Evolutionary conservation across 2,888 invertebrate species (phyloP).

Genomic region (Drosophila anomalipes): DNA sequence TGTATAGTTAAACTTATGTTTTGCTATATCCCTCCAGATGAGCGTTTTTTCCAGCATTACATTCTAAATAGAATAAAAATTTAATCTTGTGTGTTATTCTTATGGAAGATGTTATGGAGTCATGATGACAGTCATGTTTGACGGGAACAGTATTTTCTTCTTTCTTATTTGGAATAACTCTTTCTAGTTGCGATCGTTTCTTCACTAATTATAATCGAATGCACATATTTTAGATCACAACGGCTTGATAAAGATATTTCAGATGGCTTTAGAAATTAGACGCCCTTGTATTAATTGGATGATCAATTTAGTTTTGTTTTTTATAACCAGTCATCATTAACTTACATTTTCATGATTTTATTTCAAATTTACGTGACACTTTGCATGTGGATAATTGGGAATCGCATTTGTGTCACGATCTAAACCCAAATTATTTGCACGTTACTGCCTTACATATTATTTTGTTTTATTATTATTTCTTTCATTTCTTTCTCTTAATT

Average conservation of each 20-base stretch:
- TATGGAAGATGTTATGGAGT: neutral
- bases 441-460: slow-evolving; percentile 17
- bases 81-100: too few species aligned
- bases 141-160: neutral
- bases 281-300: slow-evolving; percentile 3
- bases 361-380: slow-evolving; percentile 45
- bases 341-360: slow-evolving; percentile 27
- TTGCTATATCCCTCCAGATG: neutral
- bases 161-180: neutral
- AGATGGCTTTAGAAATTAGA: neutral
- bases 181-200: neutral
- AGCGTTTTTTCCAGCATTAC: neutral
- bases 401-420: slow-evolving; percentile 42
- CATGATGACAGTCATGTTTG: neutral
- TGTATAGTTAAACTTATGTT: neutral
- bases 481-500: slow-evolving; percentile 2
- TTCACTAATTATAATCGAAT: neutral
- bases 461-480: slow-evolving; percentile 12
- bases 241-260: neutral
- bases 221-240: neutral
- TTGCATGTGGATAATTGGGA: slow-evolving; percentile 66
- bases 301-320: slow-evolving; percentile 11
- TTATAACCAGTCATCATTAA: slow-evolving; percentile 23
- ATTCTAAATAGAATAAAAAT: too few species aligned
- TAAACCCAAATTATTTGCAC: slow-evolving; percentile 32